phyloP scores from a whole-genome alignment of 2,797 vertebrate genomes.

The Corythornis leucogaster region DNA sequence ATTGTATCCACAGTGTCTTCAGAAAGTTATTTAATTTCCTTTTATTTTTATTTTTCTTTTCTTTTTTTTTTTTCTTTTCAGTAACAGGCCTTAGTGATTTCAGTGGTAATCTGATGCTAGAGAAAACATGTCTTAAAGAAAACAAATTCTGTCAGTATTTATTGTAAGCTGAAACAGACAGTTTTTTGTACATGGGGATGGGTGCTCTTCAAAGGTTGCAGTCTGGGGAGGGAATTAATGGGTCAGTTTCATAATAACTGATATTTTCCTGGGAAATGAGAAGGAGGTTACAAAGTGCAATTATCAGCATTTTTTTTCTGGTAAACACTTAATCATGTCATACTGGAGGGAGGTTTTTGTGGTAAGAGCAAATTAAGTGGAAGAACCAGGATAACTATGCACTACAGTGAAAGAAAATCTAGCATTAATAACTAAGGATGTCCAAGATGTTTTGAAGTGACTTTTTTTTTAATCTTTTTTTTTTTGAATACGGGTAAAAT shows the following conservation, averaged over 20 bases:
- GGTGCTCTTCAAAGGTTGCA: slow-evolving; percentile 89
- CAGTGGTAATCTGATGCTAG: slow-evolving; percentile 66
- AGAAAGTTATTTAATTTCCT: slow-evolving; percentile 91
- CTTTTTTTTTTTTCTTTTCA: background rate
- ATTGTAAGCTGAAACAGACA: slow-evolving; percentile 82
- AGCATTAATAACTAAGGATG: slow-evolving; percentile 69
- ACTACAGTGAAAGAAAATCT: slow-evolving; percentile 75
- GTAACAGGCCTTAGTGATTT: slow-evolving; percentile 72
- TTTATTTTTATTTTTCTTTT: background rate
- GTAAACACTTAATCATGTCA: slow-evolving; percentile 74
- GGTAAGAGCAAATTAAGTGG: slow-evolving; percentile 72
- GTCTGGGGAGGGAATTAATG: slow-evolving; percentile 78
- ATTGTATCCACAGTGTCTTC: slow-evolving; percentile 99
- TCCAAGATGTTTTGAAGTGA: slow-evolving; percentile 70
- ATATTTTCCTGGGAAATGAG: slow-evolving; percentile 87
- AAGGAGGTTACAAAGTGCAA: slow-evolving; percentile 98
- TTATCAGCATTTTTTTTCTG: slow-evolving; percentile 87
- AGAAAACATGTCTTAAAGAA: slow-evolving; percentile 72
- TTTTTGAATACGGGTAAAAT: slow-evolving; percentile 84
- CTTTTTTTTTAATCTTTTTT: background rate
- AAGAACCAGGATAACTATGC: slow-evolving; percentile 79
- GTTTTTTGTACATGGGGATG: slow-evolving; percentile 81
- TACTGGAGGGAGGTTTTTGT: slow-evolving; percentile 64
- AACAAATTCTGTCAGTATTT: slow-evolving; percentile 84
- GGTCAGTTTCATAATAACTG: slow-evolving; percentile 83